phyloP scores from a whole-genome alignment of 2,797 vertebrate genomes.

The Crypturellus tataupa region DNA sequence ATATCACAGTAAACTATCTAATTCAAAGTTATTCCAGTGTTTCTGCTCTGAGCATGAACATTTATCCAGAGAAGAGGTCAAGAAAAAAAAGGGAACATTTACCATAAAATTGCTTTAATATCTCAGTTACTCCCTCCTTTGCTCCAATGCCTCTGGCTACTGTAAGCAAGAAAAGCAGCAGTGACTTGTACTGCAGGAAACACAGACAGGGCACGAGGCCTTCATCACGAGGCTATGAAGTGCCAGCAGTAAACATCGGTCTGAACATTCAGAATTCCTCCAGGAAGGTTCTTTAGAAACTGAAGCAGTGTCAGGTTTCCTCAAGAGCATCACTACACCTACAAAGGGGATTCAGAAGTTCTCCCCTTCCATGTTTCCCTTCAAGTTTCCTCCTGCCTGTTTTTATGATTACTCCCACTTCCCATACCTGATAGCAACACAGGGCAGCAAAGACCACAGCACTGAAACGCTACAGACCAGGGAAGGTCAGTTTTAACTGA shows the following conservation, averaged over 20 bases:
- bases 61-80: accelerated
- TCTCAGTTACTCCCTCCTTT: background rate
- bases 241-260: too few species aligned
- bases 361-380: too few species aligned
- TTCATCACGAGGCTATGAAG: too few species aligned
- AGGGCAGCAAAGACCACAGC: background rate
- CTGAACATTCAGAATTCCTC: too few species aligned
- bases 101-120: background rate
- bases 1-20: background rate
- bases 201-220: background rate
- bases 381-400: background rate
- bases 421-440: background rate
- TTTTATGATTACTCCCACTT: background rate
- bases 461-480: background rate
- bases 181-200: background rate
- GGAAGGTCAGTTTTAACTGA: too few species aligned
- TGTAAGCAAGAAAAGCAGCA: background rate
- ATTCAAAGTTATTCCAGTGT: background rate
- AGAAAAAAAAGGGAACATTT: accelerated
- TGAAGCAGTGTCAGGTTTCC: too few species aligned
- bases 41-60: background rate
- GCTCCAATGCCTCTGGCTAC: background rate
- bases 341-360: too few species aligned
- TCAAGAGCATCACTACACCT: too few species aligned
- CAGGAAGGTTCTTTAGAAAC: background rate